Conservation (phyloP, 2,113 vertebrate genomes). For the Xerus inauris region DNA sequence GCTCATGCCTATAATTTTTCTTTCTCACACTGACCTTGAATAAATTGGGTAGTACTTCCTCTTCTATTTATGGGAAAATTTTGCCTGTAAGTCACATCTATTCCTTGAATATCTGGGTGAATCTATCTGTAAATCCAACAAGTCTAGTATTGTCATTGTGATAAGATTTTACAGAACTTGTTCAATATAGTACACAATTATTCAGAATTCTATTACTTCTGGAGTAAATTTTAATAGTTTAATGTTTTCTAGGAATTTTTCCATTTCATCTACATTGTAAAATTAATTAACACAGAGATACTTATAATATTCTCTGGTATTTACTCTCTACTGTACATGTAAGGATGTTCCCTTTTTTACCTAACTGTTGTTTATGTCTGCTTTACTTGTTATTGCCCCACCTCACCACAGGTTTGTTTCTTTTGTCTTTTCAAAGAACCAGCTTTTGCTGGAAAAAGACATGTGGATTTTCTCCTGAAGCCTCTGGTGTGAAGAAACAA, state of each 20-base stretch:
- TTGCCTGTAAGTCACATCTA: background rate
- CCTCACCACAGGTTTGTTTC: background rate
- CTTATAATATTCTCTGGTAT: background rate
- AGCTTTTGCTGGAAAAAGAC: no score
- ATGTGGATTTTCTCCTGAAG: no score
- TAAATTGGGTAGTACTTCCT: background rate
- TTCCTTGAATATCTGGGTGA: background rate
- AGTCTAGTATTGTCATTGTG: background rate
- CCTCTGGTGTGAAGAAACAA: no score
- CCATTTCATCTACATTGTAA: background rate
- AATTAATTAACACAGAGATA: background rate
- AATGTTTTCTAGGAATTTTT: background rate
- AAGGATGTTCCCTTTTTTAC: background rate
- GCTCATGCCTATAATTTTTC: background rate
- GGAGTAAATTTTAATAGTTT: background rate
- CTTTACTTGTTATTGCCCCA: background rate
- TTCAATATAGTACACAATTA: background rate
- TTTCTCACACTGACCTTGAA: background rate
- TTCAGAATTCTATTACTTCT: background rate
- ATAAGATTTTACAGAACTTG: background rate
- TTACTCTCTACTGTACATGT: background rate
- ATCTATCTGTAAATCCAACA: background rate
- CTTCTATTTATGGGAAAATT: background rate
- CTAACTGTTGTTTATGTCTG: background rate
- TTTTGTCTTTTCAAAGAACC: conserved; percentile 12